A percentile compares a stretch with the other conserved stretches of the same genome.
These are phyloP conservation scores for Heteropelma amictum DNA, from an alignment of 2,888 invertebrate genomes.

Conservation along the genomic window DNA sequence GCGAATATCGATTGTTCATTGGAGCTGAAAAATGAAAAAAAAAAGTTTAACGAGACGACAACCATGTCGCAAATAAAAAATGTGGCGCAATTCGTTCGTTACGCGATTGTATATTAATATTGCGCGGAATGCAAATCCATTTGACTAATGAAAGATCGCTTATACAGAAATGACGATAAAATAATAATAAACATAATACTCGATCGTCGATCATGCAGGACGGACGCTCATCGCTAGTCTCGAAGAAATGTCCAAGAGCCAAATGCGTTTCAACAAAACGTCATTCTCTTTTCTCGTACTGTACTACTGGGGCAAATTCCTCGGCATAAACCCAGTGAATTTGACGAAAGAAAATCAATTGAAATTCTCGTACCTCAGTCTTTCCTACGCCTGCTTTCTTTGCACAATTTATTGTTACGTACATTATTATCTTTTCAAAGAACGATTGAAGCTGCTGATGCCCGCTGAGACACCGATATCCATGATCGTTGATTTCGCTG, in stretches of 20 bases:
- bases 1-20: no score
- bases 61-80: no score
- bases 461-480: slow-evolving; percentile 29
- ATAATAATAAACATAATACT: background rate
- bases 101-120: no score
- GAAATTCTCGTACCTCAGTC: slow-evolving; percentile 21
- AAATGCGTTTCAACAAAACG: slow-evolving; percentile 4
- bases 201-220: background rate
- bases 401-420: background rate
- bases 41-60: no score
- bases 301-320: slow-evolving; percentile 36
- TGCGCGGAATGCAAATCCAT: no score
- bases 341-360: slow-evolving; percentile 12
- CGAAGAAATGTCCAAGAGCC: no score
- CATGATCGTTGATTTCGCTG: background rate
- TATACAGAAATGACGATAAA: background rate
- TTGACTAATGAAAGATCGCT: background rate
- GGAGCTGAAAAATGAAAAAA: no score
- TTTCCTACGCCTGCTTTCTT: slow-evolving; percentile 28
- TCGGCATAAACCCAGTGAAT: slow-evolving; percentile 33
- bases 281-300: background rate
- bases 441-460: background rate
- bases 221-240: background rate
- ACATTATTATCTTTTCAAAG: background rate
- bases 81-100: no score